Evolutionary conservation across 64 coral and sea anemone genomes (phyloP).

Genomic region (Montipora foliosa): DNA sequence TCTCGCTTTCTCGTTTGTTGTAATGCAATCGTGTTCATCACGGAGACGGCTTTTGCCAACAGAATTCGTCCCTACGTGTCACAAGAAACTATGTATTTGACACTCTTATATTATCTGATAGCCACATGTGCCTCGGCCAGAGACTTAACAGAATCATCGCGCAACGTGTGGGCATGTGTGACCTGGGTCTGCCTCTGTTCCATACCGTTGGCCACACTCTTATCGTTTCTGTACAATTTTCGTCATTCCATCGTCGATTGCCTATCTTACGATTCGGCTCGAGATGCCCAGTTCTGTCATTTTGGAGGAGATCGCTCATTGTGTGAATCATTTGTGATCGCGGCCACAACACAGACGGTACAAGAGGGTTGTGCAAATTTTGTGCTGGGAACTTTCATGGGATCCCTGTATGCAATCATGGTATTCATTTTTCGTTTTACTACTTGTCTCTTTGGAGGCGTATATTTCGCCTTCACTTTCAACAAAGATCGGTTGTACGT

Average conservation of each 20-base stretch:
- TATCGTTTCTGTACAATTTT: not conserved
- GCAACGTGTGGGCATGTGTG: not conserved
- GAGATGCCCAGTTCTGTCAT: not conserved
- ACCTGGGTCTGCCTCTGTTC: not conserved
- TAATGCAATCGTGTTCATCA: not conserved
- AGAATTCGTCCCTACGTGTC: not conserved
- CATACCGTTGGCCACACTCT: not conserved
- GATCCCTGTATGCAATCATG: not conserved
- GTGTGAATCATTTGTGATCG: not conserved
- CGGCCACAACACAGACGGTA: not conserved
- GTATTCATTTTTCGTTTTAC: not conserved
- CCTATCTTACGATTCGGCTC: not conserved
- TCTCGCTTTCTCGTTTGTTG: not conserved
- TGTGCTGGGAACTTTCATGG: conserved; percentile 3
- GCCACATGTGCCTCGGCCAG: not conserved
- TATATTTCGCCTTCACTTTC: not conserved
- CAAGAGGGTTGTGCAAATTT: not conserved
- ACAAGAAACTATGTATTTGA: not conserved
- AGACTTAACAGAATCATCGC: not conserved
- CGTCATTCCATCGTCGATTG: conserved; percentile 6
- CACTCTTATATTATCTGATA: not conserved
- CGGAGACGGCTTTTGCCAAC: not conserved
- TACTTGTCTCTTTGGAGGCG: not conserved
- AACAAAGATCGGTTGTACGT: not conserved
- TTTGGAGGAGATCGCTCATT: not conserved